Evolutionary conservation across 2,888 invertebrate genomes (phyloP), one percentile per base, ranked within the genome.

Genomic region (Acheta domesticus): DNA sequence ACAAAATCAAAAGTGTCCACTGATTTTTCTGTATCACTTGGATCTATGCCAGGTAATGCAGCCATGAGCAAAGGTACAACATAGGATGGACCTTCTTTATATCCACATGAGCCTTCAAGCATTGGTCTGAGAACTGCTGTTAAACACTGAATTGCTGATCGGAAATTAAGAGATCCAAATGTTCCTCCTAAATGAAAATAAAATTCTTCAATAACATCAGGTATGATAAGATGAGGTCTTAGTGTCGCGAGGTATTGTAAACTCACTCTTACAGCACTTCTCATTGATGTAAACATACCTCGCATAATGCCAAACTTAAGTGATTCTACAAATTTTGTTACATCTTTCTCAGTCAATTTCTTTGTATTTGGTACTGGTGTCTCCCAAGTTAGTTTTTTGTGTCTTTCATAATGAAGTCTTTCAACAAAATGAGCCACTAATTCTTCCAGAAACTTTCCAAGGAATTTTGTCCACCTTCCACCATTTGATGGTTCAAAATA

Each of bases 401-500:
- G 91, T 50, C 94, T 89, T 87, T 96, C 95, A 79, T 85, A 85
- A 81, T 88, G 86, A 48, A 91, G 82, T 77, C 94, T 90, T 82
- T 88, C 87, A 2, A 92, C 87, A 84, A 96, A 93, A 84, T 91
- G 89, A 81, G 88, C 88, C 0, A 93, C 89, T n/a, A 95, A 87
- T 84, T 92, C 92, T 78, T 90, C 89, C 4, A 96, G 87, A 12
- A 94, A 87, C 80, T 93, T 92, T 80, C 91, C 89, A 1, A 94
- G 88, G 82, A 90, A 91, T 81, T 86, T 86, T 0, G 93, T 91
- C 96, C 97, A 97, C 76, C 91, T 86, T 49, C 97, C 97, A 62
- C 89, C 87, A 86, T 98, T 98, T 0, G 96, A 96, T 79, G 96
- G 95, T 87, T 98, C 95, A 84, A 94, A 92, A 87, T 96, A 97